phyloP scores from a whole-genome alignment of 2,113 vertebrate genomes.

The Brachypteracias leptosomus region DNA sequence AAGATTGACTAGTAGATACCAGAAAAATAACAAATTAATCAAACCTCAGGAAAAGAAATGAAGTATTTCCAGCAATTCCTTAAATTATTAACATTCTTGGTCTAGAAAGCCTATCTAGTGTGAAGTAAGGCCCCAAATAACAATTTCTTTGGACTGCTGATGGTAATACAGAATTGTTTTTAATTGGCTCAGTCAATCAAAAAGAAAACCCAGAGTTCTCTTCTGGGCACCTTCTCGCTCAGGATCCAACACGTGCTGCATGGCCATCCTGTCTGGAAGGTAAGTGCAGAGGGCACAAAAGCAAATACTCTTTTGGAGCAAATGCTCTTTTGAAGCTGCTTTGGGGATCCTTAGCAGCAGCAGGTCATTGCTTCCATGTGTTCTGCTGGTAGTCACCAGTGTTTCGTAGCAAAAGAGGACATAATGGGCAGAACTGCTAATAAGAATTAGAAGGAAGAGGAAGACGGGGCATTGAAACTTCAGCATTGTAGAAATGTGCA shows the following conservation, averaged over 20 bases:
- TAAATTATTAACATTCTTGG: neutral
- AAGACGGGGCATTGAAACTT: neutral
- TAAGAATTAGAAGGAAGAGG: neutral
- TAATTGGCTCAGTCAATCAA: neutral
- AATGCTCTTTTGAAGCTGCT: too few species aligned
- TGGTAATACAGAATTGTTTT: neutral
- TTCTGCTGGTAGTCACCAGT: neutral
- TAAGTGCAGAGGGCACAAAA: neutral
- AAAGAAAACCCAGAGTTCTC: neutral
- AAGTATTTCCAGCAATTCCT: constrained; percentile 9
- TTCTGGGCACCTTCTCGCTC: neutral
- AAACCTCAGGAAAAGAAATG: neutral
- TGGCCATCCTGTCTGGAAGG: neutral
- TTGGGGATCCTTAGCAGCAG: neutral
- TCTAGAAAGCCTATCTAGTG: neutral
- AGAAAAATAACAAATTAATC: constrained; percentile 50
- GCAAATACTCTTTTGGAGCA: neutral
- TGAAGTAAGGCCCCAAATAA: neutral
- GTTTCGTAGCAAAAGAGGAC: neutral
- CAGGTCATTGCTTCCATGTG: neutral
- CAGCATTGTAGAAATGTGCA: neutral
- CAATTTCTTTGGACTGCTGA: neutral
- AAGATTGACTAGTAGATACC: neutral
- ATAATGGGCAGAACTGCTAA: neutral
- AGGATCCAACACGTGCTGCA: neutral